Percentiles rank a stretch among this genome's conserved stretches.
Conservation (phyloP, 2,797 vertebrate species). For the Enteromius unitaeniatus region DNA sequence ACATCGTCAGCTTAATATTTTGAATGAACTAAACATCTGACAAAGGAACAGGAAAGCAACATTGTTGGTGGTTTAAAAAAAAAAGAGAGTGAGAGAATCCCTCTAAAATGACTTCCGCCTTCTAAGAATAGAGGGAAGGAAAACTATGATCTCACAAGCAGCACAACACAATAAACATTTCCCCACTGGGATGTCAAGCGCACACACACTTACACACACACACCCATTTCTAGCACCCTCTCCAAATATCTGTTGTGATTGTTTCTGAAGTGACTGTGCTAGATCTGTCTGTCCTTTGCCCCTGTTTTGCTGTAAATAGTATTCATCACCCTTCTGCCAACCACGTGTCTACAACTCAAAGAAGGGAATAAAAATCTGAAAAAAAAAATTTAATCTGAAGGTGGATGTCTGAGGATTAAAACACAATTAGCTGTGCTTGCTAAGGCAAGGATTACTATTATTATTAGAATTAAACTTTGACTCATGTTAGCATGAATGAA, state of each 20-base stretch:
- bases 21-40: constrained; percentile 21
- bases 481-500: constrained; percentile 3
- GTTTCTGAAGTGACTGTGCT: constrained; percentile 27
- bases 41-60: constrained; percentile 1
- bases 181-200: constrained; percentile 1
- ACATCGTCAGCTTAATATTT: not conserved
- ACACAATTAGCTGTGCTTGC: not conserved
- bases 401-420: not conserved
- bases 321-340: constrained; percentile 7
- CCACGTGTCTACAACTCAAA: not conserved
- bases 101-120: constrained; percentile 31
- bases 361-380: not conserved
- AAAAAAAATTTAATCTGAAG: not conserved
- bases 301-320: constrained; percentile 11
- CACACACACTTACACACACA: constrained; percentile 7
- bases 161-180: constrained; percentile 21
- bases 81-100: constrained; percentile 8
- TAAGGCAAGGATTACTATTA: not conserved
- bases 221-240: constrained; percentile 23
- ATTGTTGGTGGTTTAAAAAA: not conserved
- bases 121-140: constrained; percentile 53
- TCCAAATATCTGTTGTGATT: constrained; percentile 31
- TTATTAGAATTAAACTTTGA: constrained; percentile 2
- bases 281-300: constrained; percentile 41
- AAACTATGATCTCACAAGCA: constrained; percentile 38